These are phyloP conservation scores for Lepidurus arcticus DNA, from an alignment of 1,140 invertebrate species.

Conservation along the genomic window DNA sequence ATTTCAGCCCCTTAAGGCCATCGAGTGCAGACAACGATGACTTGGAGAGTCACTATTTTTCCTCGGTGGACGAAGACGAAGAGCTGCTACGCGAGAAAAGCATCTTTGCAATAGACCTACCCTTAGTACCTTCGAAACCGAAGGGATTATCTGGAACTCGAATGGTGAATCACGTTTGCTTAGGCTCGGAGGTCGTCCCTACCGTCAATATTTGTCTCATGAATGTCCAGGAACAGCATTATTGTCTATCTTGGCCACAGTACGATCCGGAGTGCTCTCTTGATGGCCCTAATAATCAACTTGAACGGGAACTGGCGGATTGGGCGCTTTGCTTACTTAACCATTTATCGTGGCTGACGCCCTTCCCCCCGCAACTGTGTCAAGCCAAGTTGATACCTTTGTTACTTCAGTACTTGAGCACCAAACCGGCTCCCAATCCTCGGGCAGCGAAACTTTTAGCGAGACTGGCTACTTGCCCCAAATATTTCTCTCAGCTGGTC, in stretches of 20 bases:
- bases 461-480: not conserved
- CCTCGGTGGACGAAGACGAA: not conserved
- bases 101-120: not conserved
- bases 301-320: not conserved
- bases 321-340: slow-evolving; percentile 18
- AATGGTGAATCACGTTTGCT: not conserved
- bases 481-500: not conserved
- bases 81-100: not conserved
- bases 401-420: not conserved
- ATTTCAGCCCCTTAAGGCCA: not conserved
- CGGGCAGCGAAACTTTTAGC: not conserved
- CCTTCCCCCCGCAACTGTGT: not conserved
- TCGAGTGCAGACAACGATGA: not conserved
- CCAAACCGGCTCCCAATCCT: not conserved
- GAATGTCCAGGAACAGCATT: not conserved
- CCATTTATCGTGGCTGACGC: not conserved
- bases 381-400: not conserved
- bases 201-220: not conserved
- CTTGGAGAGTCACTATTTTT: slow-evolving; percentile 16
- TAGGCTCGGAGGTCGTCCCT: not conserved
- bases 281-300: not conserved
- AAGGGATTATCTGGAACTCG: not conserved
- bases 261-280: not conserved
- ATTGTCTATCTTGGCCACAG: not conserved
- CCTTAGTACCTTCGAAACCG: not conserved